phyloP scores from a whole-genome alignment of 2,113 vertebrate genomes.

The Microtus richardsoni region DNA sequence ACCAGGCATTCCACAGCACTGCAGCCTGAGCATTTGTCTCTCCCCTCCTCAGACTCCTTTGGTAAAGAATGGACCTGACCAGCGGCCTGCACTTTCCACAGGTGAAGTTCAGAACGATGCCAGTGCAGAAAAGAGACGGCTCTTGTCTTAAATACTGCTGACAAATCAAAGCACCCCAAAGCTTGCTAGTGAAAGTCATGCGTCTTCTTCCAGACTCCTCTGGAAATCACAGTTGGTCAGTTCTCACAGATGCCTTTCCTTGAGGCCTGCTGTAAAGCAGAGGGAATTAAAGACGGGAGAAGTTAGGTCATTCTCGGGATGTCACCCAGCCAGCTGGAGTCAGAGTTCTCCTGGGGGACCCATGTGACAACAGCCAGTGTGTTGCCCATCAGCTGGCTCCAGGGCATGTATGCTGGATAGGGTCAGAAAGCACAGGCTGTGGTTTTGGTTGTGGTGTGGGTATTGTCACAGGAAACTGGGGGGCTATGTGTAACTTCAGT shows the following conservation, averaged over 20 bases:
- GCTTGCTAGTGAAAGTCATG: not conserved
- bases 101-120: not conserved
- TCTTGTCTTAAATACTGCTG: not conserved
- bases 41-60: not conserved
- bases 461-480: not conserved
- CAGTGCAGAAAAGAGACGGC: not conserved
- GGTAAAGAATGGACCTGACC: not conserved
- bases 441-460: not conserved
- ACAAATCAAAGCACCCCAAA: not conserved
- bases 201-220: not conserved
- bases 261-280: not conserved
- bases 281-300: not conserved
- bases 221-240: not conserved
- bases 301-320: not conserved
- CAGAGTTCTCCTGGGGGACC: not conserved
- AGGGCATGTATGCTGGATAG: not conserved
- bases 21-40: not conserved
- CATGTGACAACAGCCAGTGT: not conserved
- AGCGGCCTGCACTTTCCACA: fast-evolving
- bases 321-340: not conserved
- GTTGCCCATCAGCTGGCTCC: not conserved
- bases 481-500: not conserved
- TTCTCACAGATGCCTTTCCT: not conserved
- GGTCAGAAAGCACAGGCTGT: not conserved
- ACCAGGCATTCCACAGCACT: not conserved